Conservation (phyloP, 2,888 invertebrate genomes). For the Chrysodeixis includens region DNA sequence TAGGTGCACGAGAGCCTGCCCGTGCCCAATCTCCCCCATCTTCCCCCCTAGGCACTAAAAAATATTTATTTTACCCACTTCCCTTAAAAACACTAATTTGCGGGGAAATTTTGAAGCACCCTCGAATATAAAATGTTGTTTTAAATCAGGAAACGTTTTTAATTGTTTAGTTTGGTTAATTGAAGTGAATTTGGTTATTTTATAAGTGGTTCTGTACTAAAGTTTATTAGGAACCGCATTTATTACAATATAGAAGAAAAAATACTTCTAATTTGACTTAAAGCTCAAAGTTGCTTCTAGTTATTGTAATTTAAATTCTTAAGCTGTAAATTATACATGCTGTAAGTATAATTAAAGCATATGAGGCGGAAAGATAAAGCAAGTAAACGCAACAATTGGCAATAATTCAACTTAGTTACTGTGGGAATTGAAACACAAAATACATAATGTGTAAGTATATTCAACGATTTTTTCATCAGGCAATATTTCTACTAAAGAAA, state of each 20-base stretch:
- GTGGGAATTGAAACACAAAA: background rate
- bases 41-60: slow-evolving; percentile 31
- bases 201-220: background rate
- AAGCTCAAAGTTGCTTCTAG: background rate
- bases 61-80: slow-evolving; percentile 48
- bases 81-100: slow-evolving; percentile 12
- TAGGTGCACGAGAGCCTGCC: slow-evolving; percentile 36
- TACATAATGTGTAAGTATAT: background rate
- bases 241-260: no score
- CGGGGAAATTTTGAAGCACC: slow-evolving; percentile 21
- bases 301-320: background rate
- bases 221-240: background rate
- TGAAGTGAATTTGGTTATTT: background rate
- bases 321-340: background rate
- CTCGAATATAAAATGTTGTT: slow-evolving; percentile 9
- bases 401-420: slow-evolving; percentile 1
- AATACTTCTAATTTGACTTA: no score
- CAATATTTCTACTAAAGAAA: no score
- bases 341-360: background rate
- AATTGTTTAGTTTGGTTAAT: background rate
- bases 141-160: slow-evolving; percentile 9
- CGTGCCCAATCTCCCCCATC: slow-evolving; percentile 50
- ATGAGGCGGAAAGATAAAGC: background rate
- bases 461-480: no score
- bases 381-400: background rate